These are phyloP conservation scores for Felis catus DNA, from an alignment of 2,113 vertebrate genomes.

Conservation along the genomic window F.catus_Fca126_mat1.0 CM031418.1:46284001-46284500, in stretches of 20 bases:
- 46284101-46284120: conserved; percentile 67
- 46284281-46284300: conserved; percentile 8
- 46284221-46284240: conserved; percentile 42
- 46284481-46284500: not conserved
- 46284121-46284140: conserved; percentile 52
- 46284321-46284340: not conserved
- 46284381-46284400: not conserved
- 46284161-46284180: conserved; percentile 59
- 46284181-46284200: conserved; percentile 57
- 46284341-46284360: not conserved
- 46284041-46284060: conserved; percentile 72
- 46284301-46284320: not conserved
- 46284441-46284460: not conserved
- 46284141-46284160: conserved; percentile 72
- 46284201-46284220: conserved; percentile 6
- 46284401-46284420: not conserved
- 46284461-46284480: not conserved
- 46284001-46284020: conserved; percentile 83
- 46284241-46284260: conserved; percentile 25
- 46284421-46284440: not conserved
- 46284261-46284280: not conserved
- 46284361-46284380: not conserved
- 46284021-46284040: conserved; percentile 38
- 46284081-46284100: conserved; percentile 83
- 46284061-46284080: conserved; percentile 73